Percentiles rank a stretch among this genome's conserved stretches.
Conservation (phyloP, 1,140 invertebrate genomes). For the Bombus breviceps region DNA sequence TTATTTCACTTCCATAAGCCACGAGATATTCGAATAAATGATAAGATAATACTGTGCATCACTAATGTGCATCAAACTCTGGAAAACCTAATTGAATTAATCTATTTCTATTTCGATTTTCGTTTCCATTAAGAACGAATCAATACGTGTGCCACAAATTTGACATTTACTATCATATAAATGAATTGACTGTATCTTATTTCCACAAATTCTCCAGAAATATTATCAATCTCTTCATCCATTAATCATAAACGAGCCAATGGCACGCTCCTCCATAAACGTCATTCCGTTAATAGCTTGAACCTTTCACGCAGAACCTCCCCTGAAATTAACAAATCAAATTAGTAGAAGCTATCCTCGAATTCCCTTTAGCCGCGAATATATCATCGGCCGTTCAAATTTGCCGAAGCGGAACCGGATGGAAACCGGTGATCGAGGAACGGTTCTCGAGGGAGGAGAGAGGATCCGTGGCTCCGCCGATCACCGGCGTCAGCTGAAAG, state of each 20-base stretch:
- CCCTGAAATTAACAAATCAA: background rate
- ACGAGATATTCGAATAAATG: too few relatives aligned
- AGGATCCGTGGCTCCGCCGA: background rate
- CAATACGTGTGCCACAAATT: too few relatives aligned
- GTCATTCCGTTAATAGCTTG: too few relatives aligned
- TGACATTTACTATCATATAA: too few relatives aligned
- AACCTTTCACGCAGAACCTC: background rate
- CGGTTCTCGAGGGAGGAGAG: too few relatives aligned
- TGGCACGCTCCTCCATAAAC: background rate
- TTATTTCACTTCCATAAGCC: too few relatives aligned
- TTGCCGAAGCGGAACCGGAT: background rate
- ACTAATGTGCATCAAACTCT: too few relatives aligned
- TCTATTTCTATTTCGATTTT: too few relatives aligned
- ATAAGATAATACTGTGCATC: too few relatives aligned
- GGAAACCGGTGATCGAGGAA: background rate
- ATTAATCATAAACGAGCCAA: background rate
- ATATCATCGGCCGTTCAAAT: background rate
- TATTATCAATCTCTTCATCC: background rate
- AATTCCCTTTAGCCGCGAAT: background rate
- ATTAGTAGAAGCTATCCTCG: background rate
- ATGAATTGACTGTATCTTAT: too few relatives aligned
- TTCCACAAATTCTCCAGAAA: background rate
- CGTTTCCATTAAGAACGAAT: too few relatives aligned
- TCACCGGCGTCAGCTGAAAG: slow-evolving; percentile 18
- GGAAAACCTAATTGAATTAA: too few relatives aligned